Evolutionary conservation across 2,113 vertebrate genomes (phyloP), one percentile per base, ranked within the genome.

Genomic region (Pithys albifrons): DNA sequence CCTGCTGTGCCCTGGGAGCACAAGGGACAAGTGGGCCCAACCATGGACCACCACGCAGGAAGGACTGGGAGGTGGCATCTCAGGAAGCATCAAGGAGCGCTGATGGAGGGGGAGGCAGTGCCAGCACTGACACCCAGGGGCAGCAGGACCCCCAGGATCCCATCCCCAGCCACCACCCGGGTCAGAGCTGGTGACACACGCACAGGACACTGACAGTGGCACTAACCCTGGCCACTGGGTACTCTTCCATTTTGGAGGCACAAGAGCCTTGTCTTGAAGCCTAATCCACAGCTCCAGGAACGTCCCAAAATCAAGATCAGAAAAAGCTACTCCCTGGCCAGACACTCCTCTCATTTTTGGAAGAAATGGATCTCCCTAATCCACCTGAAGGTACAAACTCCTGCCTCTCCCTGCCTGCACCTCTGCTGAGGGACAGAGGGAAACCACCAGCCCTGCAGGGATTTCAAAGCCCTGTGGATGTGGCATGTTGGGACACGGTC

Each of bases 11-110:
- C n/a, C n/a, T 0, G 1, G 77, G 25, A 83, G 51, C 45, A 27
- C 3, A 0, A 0, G 3, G 24, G 28, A 24, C 11, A 11, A 35
- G 48, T 0, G 2, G 27, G 15, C 6, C 45, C 33, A 4, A 55
- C 28, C 52, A 57, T 3, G 4, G 27, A 7, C 12, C 0, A 0
- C 19, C 49, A 51, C 1, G 0, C 1, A 5, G 31, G n/a, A 27
- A 62, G 31, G 10, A 9, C 8, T 45, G 2, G 28, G 59, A 62
- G 29, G 10, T 19, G 51, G 75, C 16, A 4, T 10, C 41, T 57
- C 3, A 1, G 65, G 33, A 19, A 35, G 52, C 65, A 46, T 6
- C 3, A 2, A 8, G 57, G 57, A 59, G 12, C 1, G 0, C 13
- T 35, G 48, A 29, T 1, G 1, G 24, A 10, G 13, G 2, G 2